These are phyloP conservation scores for Anas platyrhynchos DNA, from an alignment of 2,113 vertebrate genomes.

Conservation along the genomic window DNA sequence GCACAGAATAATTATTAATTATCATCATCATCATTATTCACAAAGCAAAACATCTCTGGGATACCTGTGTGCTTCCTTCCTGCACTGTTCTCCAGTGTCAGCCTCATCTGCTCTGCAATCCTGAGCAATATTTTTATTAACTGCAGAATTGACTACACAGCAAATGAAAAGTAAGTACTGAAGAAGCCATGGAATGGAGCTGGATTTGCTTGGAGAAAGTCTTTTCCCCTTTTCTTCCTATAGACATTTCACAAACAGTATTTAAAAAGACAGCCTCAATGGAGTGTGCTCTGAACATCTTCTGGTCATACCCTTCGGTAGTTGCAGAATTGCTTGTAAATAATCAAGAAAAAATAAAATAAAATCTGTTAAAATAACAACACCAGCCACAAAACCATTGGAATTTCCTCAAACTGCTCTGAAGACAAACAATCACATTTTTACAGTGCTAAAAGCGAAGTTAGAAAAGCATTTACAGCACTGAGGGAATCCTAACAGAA, in stretches of 20 bases:
- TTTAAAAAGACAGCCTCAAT: not conserved
- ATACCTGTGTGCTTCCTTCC: conserved; percentile 65
- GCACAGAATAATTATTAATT: conserved; percentile 79
- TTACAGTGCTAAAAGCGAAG: not conserved
- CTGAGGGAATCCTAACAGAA: not conserved
- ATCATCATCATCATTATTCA: conserved; percentile 70
- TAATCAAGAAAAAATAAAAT: not conserved
- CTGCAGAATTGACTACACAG: conserved; percentile 12
- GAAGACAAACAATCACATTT: not conserved
- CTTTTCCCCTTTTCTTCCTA: not conserved
- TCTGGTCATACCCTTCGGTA: not conserved
- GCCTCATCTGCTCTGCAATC: conserved; percentile 59
- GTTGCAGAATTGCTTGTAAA: not conserved
- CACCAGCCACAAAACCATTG: not conserved
- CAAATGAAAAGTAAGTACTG: conserved; percentile 14
- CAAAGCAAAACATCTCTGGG: conserved; percentile 53
- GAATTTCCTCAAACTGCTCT: not conserved
- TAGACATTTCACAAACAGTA: not conserved
- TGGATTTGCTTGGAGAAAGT: not conserved
- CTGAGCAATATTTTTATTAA: conserved; percentile 57
- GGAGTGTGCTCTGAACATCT: not conserved
- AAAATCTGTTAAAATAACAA: not conserved
- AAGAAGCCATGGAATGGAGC: not conserved
- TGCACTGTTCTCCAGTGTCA: not conserved
- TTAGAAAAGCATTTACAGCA: not conserved